These are phyloP conservation scores for Catalaphyllia jardinei DNA, from an alignment of 64 coral and sea anemone genomes.

Conservation along the genomic window DNA sequence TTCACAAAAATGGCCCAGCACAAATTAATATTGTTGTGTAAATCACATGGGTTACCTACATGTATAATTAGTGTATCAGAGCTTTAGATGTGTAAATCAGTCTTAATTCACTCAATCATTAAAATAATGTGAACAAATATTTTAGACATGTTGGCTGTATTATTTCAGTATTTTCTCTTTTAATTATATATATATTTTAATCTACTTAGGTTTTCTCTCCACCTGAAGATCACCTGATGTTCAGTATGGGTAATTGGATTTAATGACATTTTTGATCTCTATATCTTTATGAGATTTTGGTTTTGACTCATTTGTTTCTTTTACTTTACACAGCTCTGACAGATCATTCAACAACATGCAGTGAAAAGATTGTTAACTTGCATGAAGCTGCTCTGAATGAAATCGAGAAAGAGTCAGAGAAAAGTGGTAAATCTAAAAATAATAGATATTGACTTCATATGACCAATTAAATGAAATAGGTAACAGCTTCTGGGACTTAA, in stretches of 20 bases:
- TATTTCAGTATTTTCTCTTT: not conserved
- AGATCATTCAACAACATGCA: conserved; percentile 12
- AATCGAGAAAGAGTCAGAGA: conserved; percentile 5
- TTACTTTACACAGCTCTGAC: not conserved
- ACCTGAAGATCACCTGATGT: conserved; percentile 59
- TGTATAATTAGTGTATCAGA: too few relatives aligned
- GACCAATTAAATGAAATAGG: too few relatives aligned
- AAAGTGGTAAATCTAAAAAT: not conserved
- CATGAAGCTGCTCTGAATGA: conserved; percentile 17
- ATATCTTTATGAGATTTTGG: not conserved
- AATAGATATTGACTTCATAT: not conserved
- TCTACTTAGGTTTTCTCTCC: conserved; percentile 44
- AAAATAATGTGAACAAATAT: too few relatives aligned
- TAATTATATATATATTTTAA: not conserved
- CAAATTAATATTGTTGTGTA: too few relatives aligned
- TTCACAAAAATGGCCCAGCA: too few relatives aligned
- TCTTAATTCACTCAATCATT: not conserved
- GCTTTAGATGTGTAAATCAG: too few relatives aligned
- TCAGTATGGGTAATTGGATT: conserved; percentile 49
- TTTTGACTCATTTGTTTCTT: not conserved
- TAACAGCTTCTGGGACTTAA: too few relatives aligned
- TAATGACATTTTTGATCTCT: not conserved
- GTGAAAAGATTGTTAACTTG: conserved; percentile 29
- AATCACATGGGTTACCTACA: too few relatives aligned
- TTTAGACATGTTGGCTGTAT: too few relatives aligned